Percentiles rank a stretch among this genome's conserved stretches.
These are phyloP conservation scores for Pachliopta kotzebuea DNA, from an alignment of 2,888 invertebrate species.

Conservation along the genomic window DNA sequence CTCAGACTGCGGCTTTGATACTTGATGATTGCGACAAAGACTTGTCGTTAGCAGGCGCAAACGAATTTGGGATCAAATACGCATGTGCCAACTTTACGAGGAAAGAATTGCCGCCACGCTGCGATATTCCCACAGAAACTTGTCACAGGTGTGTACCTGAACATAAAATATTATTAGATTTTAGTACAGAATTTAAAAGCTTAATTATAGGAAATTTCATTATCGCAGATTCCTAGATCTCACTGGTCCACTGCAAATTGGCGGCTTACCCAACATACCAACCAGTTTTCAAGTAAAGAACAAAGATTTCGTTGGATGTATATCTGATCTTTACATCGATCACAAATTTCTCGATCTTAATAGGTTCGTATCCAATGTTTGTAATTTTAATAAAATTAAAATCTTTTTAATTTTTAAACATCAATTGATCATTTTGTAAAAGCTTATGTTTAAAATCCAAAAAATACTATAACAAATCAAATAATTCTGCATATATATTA, in stretches of 20 bases:
- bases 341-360: conserved; percentile 93
- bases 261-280: conserved; percentile 92
- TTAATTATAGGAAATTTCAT: conserved; percentile 21
- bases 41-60: conserved; percentile 86
- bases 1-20: conserved; percentile 88
- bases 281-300: conserved; percentile 88
- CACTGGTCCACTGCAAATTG: conserved; percentile 95
- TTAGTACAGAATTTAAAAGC: conserved; percentile 19
- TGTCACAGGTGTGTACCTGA: conserved; percentile 80
- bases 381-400: too few relatives aligned
- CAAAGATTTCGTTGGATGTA: conserved; percentile 94
- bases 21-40: conserved; percentile 94
- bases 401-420: too few relatives aligned
- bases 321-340: conserved; percentile 93
- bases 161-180: neutral
- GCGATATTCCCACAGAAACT: conserved; percentile 87
- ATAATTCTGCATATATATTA: too few relatives aligned
- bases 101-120: conserved; percentile 87
- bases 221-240: conserved; percentile 89
- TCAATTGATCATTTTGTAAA: too few relatives aligned
- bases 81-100: conserved; percentile 90
- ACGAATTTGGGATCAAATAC: conserved; percentile 87
- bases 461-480: too few relatives aligned
- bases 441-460: too few relatives aligned
- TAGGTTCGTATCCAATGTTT: conserved; percentile 59